Percentiles rank a stretch among this genome's conserved stretches.
These are phyloP conservation scores for Drosophila littoralis DNA, from an alignment of 1,140 invertebrate genomes.

Conservation along the genomic window DNA sequence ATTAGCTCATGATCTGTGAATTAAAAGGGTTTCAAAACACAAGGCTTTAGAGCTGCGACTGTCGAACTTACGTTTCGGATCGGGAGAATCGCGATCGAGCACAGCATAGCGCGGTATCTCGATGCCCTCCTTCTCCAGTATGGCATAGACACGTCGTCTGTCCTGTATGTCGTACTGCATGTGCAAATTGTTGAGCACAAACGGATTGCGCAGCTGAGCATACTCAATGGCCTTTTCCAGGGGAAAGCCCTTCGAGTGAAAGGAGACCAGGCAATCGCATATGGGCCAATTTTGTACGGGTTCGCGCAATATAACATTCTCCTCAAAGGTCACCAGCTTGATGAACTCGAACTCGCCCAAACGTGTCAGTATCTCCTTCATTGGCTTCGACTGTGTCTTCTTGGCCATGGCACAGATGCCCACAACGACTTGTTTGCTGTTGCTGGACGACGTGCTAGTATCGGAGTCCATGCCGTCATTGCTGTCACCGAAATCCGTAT, in stretches of 20 bases:
- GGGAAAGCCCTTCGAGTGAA: constrained; percentile 99
- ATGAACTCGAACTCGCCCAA: constrained; percentile 98
- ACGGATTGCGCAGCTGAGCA: constrained; percentile 96
- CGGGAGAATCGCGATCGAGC: constrained; percentile 95
- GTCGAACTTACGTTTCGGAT: constrained; percentile 91
- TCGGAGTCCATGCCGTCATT: constrained; percentile 87
- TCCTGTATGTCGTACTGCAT: constrained; percentile 99
- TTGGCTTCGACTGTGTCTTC: constrained; percentile 99
- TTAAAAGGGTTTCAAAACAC: background rate
- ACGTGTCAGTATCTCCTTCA: constrained; percentile 98
- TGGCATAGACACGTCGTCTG: constrained; percentile 96
- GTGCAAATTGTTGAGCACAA: constrained; percentile 98
- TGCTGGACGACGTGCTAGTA: constrained; percentile 84
- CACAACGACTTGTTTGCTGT: constrained; percentile 91
- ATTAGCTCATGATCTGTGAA: constrained; percentile 94
- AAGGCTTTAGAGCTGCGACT: background rate
- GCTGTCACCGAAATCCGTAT: constrained; percentile 88
- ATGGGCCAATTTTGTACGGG: constrained; percentile 99
- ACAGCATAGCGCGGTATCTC: constrained; percentile 99
- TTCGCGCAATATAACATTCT: constrained; percentile 97
- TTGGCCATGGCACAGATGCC: constrained; percentile 99
- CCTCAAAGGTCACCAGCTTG: constrained; percentile 95
- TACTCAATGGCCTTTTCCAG: constrained; percentile 99
- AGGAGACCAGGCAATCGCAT: constrained; percentile 99
- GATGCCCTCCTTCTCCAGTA: constrained; percentile 97